Base-by-base conservation (phyloP, 2,888 invertebrate genomes). In the Steromphala cineraria region DNA sequence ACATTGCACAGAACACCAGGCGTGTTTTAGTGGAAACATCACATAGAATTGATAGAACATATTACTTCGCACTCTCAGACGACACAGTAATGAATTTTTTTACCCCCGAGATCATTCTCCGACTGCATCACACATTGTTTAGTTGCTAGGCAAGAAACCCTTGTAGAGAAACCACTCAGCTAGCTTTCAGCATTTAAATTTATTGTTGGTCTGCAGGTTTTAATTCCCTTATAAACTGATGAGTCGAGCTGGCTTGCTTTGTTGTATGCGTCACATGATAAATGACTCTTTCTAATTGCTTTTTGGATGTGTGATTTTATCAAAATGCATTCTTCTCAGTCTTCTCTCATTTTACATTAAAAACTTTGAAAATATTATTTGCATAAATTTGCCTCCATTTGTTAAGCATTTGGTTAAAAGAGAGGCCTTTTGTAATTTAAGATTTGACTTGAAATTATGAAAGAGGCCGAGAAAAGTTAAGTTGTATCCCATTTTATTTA, bases 31-130 rank as follows among this genome's bases (percentile, higher is more conserved):
- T 62, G 62, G 28, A 62, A 62, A 62, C 62, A 62, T 62, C 62
- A 62, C 62, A 62, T 62, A 28, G 62, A 62, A 62, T 62, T 62
- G 62, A 62, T 62, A 62, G 24, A 62, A 62, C 62, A 62, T 62
- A 62, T 62, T 62, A 62, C n/a, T 62, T 62, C 21, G 13, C 28
- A 28, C 28, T 28, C 10, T 28, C 24, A 62, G 28, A 28, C 62
- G 17, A 62, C 24, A 24, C 62, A 24, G 15, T 15, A 28, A 62
- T 15, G 62, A 62, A 62, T 62, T 15, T n/a, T 10, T 56, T 56
- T 28, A 62, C 24, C 17, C 62, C 24, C n/a, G 62, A 8, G 62
- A 28, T 28, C 62, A 19, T 28, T 28, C 62, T 62, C 24, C 7
- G 28, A 24, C 5, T 62, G 13, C 62, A 62, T 62, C 24, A 24